Conservation (phyloP, 2,888 invertebrate genomes). For the Scaeva pyrastri region DNA sequence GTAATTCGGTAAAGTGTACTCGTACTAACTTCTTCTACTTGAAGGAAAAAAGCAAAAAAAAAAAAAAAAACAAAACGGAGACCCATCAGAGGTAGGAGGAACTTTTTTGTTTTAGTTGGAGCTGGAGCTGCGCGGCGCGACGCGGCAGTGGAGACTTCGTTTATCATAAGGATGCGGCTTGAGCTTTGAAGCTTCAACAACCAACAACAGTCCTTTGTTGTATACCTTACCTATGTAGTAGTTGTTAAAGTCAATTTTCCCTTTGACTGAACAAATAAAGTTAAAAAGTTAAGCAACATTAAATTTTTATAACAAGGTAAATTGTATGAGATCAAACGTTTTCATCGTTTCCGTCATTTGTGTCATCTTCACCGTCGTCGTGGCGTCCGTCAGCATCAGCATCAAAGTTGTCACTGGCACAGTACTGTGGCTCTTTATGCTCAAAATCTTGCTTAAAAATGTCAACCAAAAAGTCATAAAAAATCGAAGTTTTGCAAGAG, state of each 20-base stretch:
- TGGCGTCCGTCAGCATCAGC: conserved; percentile 15
- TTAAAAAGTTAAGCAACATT: conserved; percentile 72
- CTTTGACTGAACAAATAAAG: conserved; percentile 71
- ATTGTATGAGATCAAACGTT: conserved; percentile 65
- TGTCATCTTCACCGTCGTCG: background rate
- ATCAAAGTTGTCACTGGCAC: background rate
- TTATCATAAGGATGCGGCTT: background rate
- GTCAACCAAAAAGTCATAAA: background rate
- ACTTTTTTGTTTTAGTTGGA: conserved; percentile 27
- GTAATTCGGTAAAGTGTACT: conserved; percentile 58
- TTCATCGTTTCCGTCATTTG: conserved; percentile 36
- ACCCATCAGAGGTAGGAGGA: background rate
- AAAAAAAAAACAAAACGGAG: background rate
- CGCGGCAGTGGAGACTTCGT: background rate
- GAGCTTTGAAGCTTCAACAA: background rate
- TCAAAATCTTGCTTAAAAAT: background rate
- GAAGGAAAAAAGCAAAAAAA: background rate
- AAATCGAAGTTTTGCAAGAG: too few relatives aligned
- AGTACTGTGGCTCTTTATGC: background rate
- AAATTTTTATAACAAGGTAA: conserved; percentile 73
- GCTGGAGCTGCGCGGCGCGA: background rate
- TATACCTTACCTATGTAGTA: background rate
- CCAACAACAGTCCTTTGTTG: background rate
- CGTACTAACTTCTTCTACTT: conserved; percentile 15
- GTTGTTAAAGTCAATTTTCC: conserved; percentile 61